Conservation (phyloP, 1,140 invertebrate genomes). For the Drosophila pseudoananassae region DNA sequence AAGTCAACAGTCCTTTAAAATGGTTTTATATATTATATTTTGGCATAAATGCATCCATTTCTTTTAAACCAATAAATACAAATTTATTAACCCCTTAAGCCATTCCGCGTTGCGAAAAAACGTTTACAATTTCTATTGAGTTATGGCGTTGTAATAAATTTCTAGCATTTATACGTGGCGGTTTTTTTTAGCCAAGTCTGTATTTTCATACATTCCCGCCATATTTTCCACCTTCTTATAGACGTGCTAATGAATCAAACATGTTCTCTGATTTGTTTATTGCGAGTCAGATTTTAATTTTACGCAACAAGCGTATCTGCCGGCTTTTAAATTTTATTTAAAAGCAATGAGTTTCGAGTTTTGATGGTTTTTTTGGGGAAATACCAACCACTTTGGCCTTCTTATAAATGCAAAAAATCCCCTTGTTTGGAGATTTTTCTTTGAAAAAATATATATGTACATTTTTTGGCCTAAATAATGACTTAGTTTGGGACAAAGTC, state of each 20-base stretch:
- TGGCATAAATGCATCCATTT: background rate
- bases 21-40: background rate
- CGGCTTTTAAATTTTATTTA: background rate
- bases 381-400: slow-evolving; percentile 1
- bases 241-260: slow-evolving; percentile 50
- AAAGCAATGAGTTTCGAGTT: slow-evolving; percentile 11
- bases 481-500: background rate
- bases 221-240: slow-evolving; percentile 20
- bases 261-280: slow-evolving; percentile 60
- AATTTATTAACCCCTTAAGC: background rate
- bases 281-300: slow-evolving; percentile 40
- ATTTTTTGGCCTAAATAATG: background rate
- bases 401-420: slow-evolving; percentile 10
- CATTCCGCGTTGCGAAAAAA: background rate
- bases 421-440: background rate
- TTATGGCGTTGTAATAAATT: slow-evolving; percentile 17
- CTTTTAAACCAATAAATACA: background rate
- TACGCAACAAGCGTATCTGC: slow-evolving; percentile 47
- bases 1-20: background rate
- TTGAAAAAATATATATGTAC: background rate
- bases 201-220: slow-evolving; percentile 31
- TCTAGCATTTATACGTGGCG: slow-evolving; percentile 11
- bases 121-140: slow-evolving; percentile 3
- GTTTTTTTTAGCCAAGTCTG: slow-evolving; percentile 3
- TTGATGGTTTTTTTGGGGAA: background rate